Percentiles rank a stretch among this genome's conserved stretches.
These are phyloP conservation scores for Alosa sapidissima DNA, from an alignment of 2,797 vertebrate species.

Conservation along the genomic window DNA sequence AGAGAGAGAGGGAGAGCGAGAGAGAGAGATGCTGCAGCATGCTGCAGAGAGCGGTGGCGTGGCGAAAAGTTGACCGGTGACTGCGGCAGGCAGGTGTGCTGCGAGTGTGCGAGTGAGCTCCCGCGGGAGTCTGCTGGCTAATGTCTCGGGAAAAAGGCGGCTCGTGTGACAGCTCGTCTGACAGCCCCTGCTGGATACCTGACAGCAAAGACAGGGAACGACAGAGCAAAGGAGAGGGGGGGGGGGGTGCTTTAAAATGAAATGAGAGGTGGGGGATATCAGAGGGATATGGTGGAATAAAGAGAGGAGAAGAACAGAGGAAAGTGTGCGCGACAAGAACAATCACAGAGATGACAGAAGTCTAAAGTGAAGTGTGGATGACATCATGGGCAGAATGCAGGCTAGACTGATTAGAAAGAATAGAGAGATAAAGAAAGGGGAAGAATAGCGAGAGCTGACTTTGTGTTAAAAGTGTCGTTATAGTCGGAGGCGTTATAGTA, in stretches of 20 bases:
- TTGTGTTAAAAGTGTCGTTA: neutral
- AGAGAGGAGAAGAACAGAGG: neutral
- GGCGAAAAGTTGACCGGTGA: conserved; percentile 73
- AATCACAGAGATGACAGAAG: neutral
- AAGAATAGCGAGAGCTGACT: conserved; percentile 9
- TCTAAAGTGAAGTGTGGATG: neutral
- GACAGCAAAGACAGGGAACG: neutral
- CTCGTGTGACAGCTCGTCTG: conserved; percentile 41
- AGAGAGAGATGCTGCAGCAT: conserved; percentile 41
- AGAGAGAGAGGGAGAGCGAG: neutral
- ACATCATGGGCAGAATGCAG: neutral
- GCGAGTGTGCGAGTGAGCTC: conserved; percentile 55
- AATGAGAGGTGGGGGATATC: neutral
- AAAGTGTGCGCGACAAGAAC: neutral
- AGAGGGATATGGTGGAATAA: neutral
- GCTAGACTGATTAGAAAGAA: neutral
- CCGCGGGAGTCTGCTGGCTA: conserved; percentile 55
- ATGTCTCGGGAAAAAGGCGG: conserved; percentile 50
- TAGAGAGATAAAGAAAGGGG: conserved; percentile 4
- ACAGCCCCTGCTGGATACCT: conserved; percentile 34
- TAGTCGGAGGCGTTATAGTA: neutral
- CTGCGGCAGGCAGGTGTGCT: conserved; percentile 65
- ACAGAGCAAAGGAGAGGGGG: conserved; percentile 8
- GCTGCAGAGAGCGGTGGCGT: conserved; percentile 54
- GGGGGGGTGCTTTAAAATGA: conserved; percentile 41